phyloP scores from a whole-genome alignment of 2,113 vertebrate genomes.

The Trochalopteron elliotii region DNA sequence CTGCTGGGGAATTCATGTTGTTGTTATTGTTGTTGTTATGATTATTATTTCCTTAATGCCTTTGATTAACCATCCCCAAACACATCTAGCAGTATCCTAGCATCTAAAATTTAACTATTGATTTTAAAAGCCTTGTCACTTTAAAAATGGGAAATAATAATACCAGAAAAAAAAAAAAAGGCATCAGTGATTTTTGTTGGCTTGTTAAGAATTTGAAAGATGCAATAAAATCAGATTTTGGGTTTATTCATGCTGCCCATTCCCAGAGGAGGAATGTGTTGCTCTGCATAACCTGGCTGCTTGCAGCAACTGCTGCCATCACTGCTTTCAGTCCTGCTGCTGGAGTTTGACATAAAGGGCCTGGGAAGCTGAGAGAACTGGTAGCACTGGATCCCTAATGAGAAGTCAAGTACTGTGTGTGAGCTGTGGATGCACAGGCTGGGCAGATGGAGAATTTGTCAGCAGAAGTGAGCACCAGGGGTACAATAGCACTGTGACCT shows the following conservation, averaged over 20 bases:
- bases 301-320: not conserved
- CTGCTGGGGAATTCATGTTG: not conserved
- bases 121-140: not conserved
- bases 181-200: not conserved
- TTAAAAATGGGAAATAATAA: not conserved
- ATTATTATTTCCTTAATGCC: not conserved
- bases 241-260: not conserved
- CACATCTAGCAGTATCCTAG: not conserved
- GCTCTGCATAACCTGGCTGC: not conserved
- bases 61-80: not conserved
- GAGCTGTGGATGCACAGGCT: not conserved
- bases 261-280: conserved; percentile 29
- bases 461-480: not conserved
- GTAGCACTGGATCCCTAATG: not conserved
- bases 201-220: conserved; percentile 55
- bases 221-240: conserved; percentile 39
- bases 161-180: not conserved
- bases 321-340: accelerated
- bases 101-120: not conserved
- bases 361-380: not conserved
- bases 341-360: not conserved
- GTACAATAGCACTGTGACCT: not conserved
- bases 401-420: not conserved
- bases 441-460: not conserved
- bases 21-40: not conserved